A percentile compares a stretch with the other conserved stretches of the same genome.
Conservation (phyloP, 2,888 invertebrate species). For the Ectemnius continuus region DNA sequence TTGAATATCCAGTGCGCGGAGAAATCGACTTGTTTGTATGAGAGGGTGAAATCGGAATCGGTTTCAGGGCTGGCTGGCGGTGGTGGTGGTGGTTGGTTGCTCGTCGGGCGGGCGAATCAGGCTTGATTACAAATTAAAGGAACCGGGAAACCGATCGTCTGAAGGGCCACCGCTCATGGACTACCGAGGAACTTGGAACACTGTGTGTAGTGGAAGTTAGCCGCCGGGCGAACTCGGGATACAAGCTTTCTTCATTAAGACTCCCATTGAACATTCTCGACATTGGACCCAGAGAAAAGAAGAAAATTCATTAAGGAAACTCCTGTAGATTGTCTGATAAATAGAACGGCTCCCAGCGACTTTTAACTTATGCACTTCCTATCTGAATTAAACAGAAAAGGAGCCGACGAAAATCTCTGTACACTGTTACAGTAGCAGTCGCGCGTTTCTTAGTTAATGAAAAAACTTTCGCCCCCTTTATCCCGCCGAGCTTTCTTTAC, state of each 20-base stretch:
- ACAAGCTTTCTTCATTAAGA: conserved; percentile 16
- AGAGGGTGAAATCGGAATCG: neutral
- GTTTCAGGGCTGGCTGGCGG: no score
- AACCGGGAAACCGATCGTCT: conserved; percentile 26
- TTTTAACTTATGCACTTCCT: no score
- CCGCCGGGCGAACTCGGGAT: conserved; percentile 40
- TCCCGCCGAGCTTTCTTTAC: no score
- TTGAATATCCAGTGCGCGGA: neutral
- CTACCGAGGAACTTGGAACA: no score
- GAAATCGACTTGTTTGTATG: conserved; percentile 42
- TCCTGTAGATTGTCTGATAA: conserved; percentile 12
- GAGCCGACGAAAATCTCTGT: neutral
- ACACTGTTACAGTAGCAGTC: no score
- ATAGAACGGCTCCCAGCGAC: conserved; percentile 16
- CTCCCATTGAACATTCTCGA: no score
- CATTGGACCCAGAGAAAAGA: no score
- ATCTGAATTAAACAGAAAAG: neutral
- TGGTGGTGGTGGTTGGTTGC: no score
- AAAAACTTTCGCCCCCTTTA: no score
- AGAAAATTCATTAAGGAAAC: neutral
- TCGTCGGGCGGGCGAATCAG: conserved; percentile 50
- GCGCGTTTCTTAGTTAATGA: no score
- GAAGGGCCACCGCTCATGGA: no score
- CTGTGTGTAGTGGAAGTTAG: no score
- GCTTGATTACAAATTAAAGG: conserved; percentile 67